phyloP scores from a whole-genome alignment of 2,888 invertebrate species.

The Calameuta filiformis region DNA sequence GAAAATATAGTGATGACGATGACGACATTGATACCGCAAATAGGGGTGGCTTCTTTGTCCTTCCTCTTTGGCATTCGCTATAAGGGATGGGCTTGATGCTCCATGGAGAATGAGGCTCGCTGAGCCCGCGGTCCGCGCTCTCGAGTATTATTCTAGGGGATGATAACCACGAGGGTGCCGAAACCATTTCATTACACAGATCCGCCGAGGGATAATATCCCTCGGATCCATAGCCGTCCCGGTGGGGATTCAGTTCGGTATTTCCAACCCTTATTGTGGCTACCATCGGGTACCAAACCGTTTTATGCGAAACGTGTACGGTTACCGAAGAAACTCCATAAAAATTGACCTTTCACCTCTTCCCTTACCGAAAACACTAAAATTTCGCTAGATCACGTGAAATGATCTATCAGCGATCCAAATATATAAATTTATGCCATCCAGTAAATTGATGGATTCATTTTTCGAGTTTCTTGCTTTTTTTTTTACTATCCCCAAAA shows the following conservation, averaged over 20 bases:
- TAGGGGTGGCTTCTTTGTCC: slow-evolving; percentile 22
- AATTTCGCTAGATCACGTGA: background rate
- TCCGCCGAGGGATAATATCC: slow-evolving; percentile 59
- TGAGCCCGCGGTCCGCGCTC: background rate
- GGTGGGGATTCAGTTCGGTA: slow-evolving; percentile 56
- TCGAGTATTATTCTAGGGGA: slow-evolving; percentile 4
- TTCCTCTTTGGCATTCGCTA: slow-evolving; percentile 7
- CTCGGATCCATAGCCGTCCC: slow-evolving; percentile 50
- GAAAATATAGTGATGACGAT: slow-evolving; percentile 25
- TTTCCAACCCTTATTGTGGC: slow-evolving; percentile 44
- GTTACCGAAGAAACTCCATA: background rate
- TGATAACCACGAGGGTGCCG: slow-evolving; percentile 50
- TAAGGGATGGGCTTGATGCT: background rate
- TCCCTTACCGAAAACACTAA: background rate
- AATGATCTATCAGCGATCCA: background rate
- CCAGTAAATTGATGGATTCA: too few species aligned
- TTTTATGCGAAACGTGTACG: background rate
- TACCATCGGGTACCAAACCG: background rate
- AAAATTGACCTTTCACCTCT: background rate
- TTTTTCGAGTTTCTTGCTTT: too few species aligned
- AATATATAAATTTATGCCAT: too few species aligned
- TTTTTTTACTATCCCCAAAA: too few species aligned
- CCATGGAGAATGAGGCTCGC: background rate
- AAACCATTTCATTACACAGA: slow-evolving; percentile 64
- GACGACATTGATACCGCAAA: slow-evolving; percentile 30